Evolutionary conservation across 1,140 invertebrate species (phyloP).

Genomic region (Cotesia glomerata): DNA sequence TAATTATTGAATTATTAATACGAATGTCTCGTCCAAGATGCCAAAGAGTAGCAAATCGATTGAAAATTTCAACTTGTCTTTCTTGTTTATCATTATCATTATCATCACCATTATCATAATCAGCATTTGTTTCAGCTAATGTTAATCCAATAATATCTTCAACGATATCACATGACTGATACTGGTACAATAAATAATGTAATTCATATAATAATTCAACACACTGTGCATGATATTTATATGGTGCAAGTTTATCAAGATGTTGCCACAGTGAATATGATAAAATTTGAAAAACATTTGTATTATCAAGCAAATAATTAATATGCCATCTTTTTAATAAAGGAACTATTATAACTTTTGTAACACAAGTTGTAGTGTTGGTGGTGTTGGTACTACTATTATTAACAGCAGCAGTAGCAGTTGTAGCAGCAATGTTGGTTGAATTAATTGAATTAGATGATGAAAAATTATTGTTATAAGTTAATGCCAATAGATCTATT

Average conservation of each 20-base stretch:
- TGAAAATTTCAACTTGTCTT: constrained; percentile 71
- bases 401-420: constrained; percentile 55
- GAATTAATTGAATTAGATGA: constrained; percentile 45
- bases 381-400: constrained; percentile 37
- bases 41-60: constrained; percentile 80
- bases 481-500: constrained; percentile 76
- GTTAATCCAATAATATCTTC: constrained; percentile 74
- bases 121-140: constrained; percentile 42
- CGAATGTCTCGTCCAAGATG: constrained; percentile 76
- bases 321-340: constrained; percentile 71
- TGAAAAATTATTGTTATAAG: constrained; percentile 63
- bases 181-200: constrained; percentile 75
- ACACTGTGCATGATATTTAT: constrained; percentile 68
- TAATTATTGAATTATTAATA: constrained; percentile 50
- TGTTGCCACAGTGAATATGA: constrained; percentile 74
- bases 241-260: constrained; percentile 67
- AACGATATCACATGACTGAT: constrained; percentile 73
- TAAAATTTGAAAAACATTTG: constrained; percentile 72
- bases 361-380: constrained; percentile 59
- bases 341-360: constrained; percentile 73
- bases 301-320: constrained; percentile 69
- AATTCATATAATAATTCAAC: constrained; percentile 76
- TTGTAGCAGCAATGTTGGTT: constrained; percentile 52
- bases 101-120: too few relatives aligned
- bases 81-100: constrained; percentile 46